Base-by-base conservation (phyloP, 1,140 invertebrate species). In the Thaumatotibia leucotreta region DNA sequence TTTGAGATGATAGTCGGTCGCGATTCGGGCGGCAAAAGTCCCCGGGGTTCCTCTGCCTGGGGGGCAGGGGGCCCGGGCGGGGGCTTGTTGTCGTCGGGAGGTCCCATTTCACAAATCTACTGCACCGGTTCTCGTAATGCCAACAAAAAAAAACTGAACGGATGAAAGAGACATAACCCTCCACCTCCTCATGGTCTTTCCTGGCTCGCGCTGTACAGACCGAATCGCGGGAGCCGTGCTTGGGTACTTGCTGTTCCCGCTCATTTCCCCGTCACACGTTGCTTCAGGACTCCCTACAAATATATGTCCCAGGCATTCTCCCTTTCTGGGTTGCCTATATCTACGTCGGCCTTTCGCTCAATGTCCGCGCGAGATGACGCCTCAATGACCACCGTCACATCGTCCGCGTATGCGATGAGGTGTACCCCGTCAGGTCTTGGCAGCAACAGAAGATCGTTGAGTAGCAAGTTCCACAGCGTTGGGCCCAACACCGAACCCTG, bases 401-500 rank as follows among this genome's bases (percentile, higher is more conserved):
- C 89, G 27, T 90, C 87, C 0, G 87, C 87, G 27, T 88, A 91
- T 0, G 80, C 88, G 1, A 83, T 62, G 0, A 68, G 49, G 0
- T 66, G 54, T 0, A 65, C 65, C 0, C 73, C 81, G 14, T 31
- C 14, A 0, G 73, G 64, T 0, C 67, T 27, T 20, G 75, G 73
- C 2, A 89, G 58, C 4, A 35, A 23, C 20, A 91, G 63, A 1
- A 90, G 64, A 2, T 73, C 74, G 52, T 92, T 82, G 22, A 92
- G 83, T 2, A 90, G 67, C 0, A 91, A 10, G 52, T 91, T 91
- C 86, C 91, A 92, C 0, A 89, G 65, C 1, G 67, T 35, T 0
- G 91, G 84, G 0, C 89, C 89, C 0, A 91, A 65, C 0, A 92
- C 81, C 0, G 89, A 92, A 0, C 90, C 90, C 69, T 92, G 89